Base-by-base conservation (phyloP, 2,113 vertebrate species). In the Ondatra zibethicus region DNA sequence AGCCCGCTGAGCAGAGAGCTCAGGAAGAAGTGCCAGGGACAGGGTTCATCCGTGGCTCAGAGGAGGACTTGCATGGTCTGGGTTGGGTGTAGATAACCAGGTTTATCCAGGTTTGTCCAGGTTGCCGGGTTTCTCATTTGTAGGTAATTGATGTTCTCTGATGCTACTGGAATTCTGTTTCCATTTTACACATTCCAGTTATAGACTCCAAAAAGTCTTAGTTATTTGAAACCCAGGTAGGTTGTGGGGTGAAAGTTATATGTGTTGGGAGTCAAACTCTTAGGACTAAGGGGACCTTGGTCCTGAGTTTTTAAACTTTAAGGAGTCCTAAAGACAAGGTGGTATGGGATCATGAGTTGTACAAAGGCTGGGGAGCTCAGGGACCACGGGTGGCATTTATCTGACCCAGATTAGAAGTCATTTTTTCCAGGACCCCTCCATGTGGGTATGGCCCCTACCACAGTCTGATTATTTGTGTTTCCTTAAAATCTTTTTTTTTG, bases 21-120 rank as follows among this genome's bases (percentile, higher is more conserved):
- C 47, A 81, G 65, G 81, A 73, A 11, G 47, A 66, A 5, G n/a
- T 5, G 23, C 2, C 23, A 39, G 91, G 7, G 45, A 1, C 14
- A 84, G 63, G 9, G 36, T 8, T 7, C 0, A 1, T 3, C 17
- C 19, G 1, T 6, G 14, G 47, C 10, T 52, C 4, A 17, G 45
- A 1, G 16, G 29, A 84, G 76, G 47, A 84, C 72, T 3, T 5
- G 5, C n/a, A 13, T 9, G 17, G n/a, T 55, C 76, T 23, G 55
- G 25, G n/a, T 9, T 1, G 0, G 33, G 27, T 55, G 17, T 10
- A 17, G 14, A 12, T n/a, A 42, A 68, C 17, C 10, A 7, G 3
- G 23, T 58, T 58, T 58, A 58, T 58, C 58, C 58, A 16, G 39
- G 36, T 0, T 1, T 1, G 19, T 36, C 52, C 7, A 27, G 52